These are phyloP conservation scores for Camponotus floridanus DNA, from an alignment of 1,140 invertebrate species.

Conservation along the genomic window DNA sequence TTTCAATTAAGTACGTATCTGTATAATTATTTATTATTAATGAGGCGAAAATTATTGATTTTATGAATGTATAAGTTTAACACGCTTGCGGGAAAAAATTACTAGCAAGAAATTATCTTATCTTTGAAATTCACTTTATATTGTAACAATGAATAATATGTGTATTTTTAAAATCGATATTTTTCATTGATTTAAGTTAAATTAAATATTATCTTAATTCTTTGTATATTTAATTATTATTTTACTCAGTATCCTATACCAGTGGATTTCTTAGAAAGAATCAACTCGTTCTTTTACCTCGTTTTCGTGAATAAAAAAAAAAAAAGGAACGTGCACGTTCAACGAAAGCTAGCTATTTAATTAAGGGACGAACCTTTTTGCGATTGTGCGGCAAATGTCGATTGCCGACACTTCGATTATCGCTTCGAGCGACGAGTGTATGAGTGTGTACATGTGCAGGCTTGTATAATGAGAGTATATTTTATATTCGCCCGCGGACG, in stretches of 20 bases:
- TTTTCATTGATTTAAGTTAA: background rate
- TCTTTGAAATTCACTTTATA: background rate
- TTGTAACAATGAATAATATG: background rate
- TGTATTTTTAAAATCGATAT: background rate
- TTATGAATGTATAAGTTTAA: background rate
- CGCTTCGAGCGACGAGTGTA: constrained; percentile 44
- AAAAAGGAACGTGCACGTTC: constrained; percentile 55
- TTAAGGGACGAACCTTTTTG: constrained; percentile 55
- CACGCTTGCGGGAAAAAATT: background rate
- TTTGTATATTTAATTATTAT: background rate
- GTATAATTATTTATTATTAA: background rate
- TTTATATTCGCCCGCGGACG: constrained; percentile 69
- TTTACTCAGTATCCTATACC: background rate
- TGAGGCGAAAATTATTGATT: background rate
- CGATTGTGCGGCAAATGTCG: constrained; percentile 68
- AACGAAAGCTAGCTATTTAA: constrained; percentile 64
- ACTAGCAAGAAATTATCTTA: background rate
- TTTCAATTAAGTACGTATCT: background rate
- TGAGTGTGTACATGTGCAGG: constrained; percentile 61
- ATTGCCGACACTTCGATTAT: constrained; percentile 73
- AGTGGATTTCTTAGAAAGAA: background rate
- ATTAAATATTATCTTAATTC: background rate
- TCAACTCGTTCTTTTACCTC: constrained; percentile 1
- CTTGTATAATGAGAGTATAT: constrained; percentile 74
- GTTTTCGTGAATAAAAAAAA: constrained; percentile 32